A percentile compares a stretch with the other conserved stretches of the same genome.
Evolutionary conservation across 2,113 vertebrate species (phyloP).

Genomic region (Chaenocephalus aceratus): DNA sequence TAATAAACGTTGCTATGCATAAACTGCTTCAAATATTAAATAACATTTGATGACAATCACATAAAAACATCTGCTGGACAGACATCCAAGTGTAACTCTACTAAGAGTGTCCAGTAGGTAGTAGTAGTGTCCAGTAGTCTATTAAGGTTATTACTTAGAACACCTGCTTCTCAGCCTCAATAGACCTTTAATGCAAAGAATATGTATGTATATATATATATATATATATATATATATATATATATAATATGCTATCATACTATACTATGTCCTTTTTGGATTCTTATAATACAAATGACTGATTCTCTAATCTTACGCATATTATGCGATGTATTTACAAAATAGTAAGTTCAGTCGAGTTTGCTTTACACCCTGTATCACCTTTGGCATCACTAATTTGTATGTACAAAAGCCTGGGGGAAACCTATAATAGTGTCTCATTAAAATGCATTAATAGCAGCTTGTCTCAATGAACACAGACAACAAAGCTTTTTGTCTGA

Average conservation of each 20-base stretch:
- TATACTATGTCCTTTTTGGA: background rate
- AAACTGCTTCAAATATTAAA: too few species aligned
- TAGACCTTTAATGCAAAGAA: constrained; percentile 3
- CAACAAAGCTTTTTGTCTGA: background rate
- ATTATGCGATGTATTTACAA: background rate
- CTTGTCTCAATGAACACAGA: background rate
- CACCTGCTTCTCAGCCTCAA: constrained; percentile 50
- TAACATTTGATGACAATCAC: too few species aligned
- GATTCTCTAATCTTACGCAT: too few species aligned
- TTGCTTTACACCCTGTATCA: background rate
- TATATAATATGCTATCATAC: background rate
- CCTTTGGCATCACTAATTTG: background rate
- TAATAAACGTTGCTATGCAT: too few species aligned
- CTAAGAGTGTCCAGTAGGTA: constrained; percentile 17
- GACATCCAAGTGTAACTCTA: constrained; percentile 41
- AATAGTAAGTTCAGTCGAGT: background rate
- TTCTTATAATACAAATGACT: background rate
- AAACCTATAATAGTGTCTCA: background rate
- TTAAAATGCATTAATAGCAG: background rate
- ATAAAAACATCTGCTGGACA: too few species aligned
- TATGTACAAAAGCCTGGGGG: background rate
- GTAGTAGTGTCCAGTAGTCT: background rate
- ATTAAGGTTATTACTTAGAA: constrained; percentile 5
- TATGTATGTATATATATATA: background rate
- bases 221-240: background rate